Evolutionary conservation across 1,140 invertebrate genomes (phyloP).

Genomic region (Heliconius congener): DNA sequence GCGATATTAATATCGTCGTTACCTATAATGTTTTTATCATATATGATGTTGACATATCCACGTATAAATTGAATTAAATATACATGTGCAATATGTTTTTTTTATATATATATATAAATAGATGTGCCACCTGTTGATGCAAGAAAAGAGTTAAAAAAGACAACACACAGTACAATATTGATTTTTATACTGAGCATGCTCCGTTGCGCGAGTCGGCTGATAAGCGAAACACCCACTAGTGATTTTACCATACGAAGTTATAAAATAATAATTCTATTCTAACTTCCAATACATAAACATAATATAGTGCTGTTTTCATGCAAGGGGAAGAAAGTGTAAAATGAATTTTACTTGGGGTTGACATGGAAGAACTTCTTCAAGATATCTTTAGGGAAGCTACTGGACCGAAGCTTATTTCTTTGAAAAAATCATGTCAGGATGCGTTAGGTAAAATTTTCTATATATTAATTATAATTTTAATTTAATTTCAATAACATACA

Average conservation of each 20-base stretch:
- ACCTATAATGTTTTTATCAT: neutral
- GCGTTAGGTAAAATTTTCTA: slow-evolving; percentile 85
- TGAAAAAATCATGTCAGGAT: slow-evolving; percentile 90
- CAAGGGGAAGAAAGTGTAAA: slow-evolving; percentile 13
- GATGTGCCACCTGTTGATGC: slow-evolving; percentile 50
- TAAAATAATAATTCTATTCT: neutral
- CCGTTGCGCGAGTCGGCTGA: slow-evolving; percentile 48
- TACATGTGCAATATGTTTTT: neutral
- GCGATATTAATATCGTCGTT: no score
- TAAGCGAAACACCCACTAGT: slow-evolving; percentile 54
- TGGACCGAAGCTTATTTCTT: slow-evolving; percentile 86
- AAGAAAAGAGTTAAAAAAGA: slow-evolving; percentile 39
- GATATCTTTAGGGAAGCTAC: slow-evolving; percentile 90
- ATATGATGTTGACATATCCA: neutral
- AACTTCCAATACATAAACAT: neutral
- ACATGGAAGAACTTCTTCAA: slow-evolving; percentile 91
- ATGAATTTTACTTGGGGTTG: slow-evolving; percentile 39
- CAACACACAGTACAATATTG: slow-evolving; percentile 46
- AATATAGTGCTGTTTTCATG: neutral
- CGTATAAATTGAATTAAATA: neutral
- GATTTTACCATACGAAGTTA: slow-evolving; percentile 37
- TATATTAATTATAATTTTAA: neutral
- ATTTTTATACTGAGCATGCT: slow-evolving; percentile 61
- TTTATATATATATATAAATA: neutral
- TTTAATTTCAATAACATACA: neutral